Percentiles rank a stretch among this genome's conserved stretches.
Evolutionary conservation across 2,797 vertebrate species (phyloP).

Genomic region (Pseudochirops cupreus): DNA sequence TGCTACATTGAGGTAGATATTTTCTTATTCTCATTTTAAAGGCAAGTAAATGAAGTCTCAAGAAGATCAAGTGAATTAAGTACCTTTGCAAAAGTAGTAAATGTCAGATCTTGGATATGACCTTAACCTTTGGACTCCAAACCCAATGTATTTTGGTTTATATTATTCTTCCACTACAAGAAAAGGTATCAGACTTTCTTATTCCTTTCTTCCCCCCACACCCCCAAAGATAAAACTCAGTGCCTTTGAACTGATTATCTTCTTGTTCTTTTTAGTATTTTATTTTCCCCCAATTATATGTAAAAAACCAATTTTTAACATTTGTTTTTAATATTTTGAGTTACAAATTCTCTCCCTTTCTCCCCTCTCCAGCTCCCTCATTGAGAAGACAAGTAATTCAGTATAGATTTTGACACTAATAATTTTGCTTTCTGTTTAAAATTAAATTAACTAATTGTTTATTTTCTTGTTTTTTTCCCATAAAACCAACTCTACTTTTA

Average conservation of each 20-base stretch:
- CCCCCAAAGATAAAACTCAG: too few relatives aligned
- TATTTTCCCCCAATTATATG: too few relatives aligned
- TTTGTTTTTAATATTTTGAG: too few relatives aligned
- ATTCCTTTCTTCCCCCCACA: not conserved
- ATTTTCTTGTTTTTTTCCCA: too few relatives aligned
- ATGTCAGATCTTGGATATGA: not conserved
- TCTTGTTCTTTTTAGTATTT: too few relatives aligned
- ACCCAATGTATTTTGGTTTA: not conserved
- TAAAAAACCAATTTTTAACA: too few relatives aligned
- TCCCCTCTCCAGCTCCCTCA: not conserved
- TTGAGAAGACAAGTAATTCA: too few relatives aligned
- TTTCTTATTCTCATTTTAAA: not conserved
- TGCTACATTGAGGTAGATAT: not conserved
- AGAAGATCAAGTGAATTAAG: not conserved
- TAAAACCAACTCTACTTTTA: too few relatives aligned
- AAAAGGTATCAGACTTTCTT: not conserved
- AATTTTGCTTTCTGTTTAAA: too few relatives aligned
- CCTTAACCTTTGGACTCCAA: not conserved
- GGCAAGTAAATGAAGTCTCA: not conserved
- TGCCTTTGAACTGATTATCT: too few relatives aligned
- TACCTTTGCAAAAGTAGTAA: not conserved
- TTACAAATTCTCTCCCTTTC: not conserved
- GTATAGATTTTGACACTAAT: too few relatives aligned
- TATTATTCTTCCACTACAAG: not conserved
- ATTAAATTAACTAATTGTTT: too few relatives aligned